phyloP scores from a whole-genome alignment of 2,797 vertebrate genomes.

The Ciconia nigra region DNA sequence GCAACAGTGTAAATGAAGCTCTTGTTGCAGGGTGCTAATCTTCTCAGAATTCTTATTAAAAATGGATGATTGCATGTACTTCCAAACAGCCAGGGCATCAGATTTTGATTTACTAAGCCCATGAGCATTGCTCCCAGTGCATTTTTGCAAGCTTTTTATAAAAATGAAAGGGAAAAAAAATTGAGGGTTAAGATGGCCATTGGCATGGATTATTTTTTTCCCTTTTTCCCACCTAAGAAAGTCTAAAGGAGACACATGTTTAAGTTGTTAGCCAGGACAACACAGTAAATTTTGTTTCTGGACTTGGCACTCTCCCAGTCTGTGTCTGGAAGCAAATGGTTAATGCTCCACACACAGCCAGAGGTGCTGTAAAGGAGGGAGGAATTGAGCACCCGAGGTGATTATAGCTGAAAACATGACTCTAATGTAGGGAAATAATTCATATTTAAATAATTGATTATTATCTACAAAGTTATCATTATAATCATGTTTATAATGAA shows the following conservation, averaged over 20 bases:
- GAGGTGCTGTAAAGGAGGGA: conserved; percentile 42
- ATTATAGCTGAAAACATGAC: conserved; percentile 68
- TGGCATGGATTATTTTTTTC: not conserved
- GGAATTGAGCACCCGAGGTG: conserved; percentile 39
- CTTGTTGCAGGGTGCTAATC: conserved; percentile 55
- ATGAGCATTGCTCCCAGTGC: not conserved
- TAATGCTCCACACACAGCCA: conserved; percentile 42
- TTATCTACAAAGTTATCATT: conserved; percentile 72
- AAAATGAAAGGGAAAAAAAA: not conserved
- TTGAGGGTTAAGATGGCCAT: not conserved
- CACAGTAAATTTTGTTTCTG: not conserved
- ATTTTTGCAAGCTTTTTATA: not conserved
- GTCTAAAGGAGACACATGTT: not conserved
- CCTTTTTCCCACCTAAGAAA: not conserved
- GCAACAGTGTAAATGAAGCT: conserved; percentile 31
- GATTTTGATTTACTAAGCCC: conserved; percentile 29
- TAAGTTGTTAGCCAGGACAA: not conserved
- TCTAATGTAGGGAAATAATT: conserved; percentile 71
- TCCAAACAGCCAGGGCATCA: not conserved
- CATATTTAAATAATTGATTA: conserved; percentile 72
- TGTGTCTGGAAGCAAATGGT: conserved; percentile 20
- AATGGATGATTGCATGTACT: conserved; percentile 47
- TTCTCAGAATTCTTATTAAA: conserved; percentile 65
- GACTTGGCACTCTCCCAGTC: not conserved
- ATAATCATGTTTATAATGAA: conserved; percentile 72